Percentiles rank a stretch among this genome's conserved stretches.
Conservation (phyloP, 2,888 invertebrate species). For the Brachylomia viminalis region DNA sequence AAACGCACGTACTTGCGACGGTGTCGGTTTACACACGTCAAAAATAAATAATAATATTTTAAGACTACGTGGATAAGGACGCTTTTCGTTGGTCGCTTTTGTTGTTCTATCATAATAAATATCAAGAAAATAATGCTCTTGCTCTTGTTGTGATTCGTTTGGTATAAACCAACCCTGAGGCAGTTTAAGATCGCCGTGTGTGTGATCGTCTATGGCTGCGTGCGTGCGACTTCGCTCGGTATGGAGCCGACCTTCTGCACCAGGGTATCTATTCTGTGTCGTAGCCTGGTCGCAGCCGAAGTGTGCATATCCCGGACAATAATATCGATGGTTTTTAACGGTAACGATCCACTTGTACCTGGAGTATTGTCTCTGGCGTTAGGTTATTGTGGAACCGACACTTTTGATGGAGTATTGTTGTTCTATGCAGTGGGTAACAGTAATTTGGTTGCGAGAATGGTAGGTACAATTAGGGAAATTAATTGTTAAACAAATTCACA, state of each 20-base stretch:
- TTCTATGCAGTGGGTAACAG: not conserved
- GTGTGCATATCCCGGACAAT: slow-evolving; percentile 78
- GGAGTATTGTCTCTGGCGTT: slow-evolving; percentile 77
- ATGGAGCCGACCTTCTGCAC: not conserved
- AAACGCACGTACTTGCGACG: too few relatives aligned
- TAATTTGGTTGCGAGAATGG: not conserved
- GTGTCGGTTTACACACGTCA: too few relatives aligned
- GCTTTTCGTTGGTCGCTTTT: too few relatives aligned
- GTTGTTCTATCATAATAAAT: not conserved
- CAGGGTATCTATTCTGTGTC: not conserved
- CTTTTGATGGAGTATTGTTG: not conserved
- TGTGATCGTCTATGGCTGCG: too few relatives aligned
- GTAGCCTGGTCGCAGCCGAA: slow-evolving; percentile 25
- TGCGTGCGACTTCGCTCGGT: not conserved
- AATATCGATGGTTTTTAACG: slow-evolving; percentile 83
- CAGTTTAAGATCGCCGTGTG: not conserved
- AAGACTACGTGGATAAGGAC: too few relatives aligned
- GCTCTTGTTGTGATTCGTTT: not conserved
- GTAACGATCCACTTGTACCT: slow-evolving; percentile 85
- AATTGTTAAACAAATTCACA: not conserved
- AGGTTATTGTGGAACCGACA: slow-evolving; percentile 63
- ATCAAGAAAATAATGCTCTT: not conserved
- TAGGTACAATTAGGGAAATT: not conserved
- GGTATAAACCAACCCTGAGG: not conserved
- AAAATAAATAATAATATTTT: too few relatives aligned